phyloP scores from a whole-genome alignment of 2,113 vertebrate genomes.

The Caracal caracal region DNA sequence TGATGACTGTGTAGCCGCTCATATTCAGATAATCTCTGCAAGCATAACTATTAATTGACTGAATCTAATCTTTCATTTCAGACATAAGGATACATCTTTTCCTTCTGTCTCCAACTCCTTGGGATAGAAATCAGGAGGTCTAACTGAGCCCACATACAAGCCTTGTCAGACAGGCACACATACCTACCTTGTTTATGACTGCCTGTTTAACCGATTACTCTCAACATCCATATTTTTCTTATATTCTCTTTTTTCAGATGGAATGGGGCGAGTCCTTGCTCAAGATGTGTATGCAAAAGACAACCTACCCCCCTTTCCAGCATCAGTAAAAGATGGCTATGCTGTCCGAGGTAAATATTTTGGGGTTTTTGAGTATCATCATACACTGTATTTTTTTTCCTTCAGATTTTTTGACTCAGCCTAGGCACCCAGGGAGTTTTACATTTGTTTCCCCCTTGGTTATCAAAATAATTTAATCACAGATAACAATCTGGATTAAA shows the following conservation, averaged over 20 bases:
- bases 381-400: neutral
- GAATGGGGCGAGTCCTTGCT: slow-evolving; percentile 99
- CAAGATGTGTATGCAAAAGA: slow-evolving; percentile 99
- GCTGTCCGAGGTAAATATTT: slow-evolving; percentile 95
- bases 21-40: slow-evolving; percentile 22
- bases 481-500: slow-evolving; percentile 21
- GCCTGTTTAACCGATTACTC: neutral
- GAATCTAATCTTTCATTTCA: slow-evolving; percentile 50
- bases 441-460: neutral
- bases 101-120: slow-evolving; percentile 26
- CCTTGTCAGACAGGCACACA: neutral
- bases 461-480: slow-evolving; percentile 42
- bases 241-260: slow-evolving; percentile 87
- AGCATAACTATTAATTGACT: slow-evolving; percentile 11
- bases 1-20: neutral
- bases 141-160: neutral
- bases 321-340: slow-evolving; percentile 99
- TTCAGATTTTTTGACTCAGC: slow-evolving; percentile 41
- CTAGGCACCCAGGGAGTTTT: neutral
- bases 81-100: slow-evolving; percentile 31
- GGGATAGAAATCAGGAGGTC: neutral
- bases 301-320: slow-evolving; percentile 98
- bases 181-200: neutral
- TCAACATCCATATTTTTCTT: neutral
- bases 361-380: slow-evolving; percentile 19